Evolutionary conservation across 1,140 invertebrate species (phyloP), one percentile per base, ranked within the genome.

Genomic region (Brachionus calyciflorus): DNA sequence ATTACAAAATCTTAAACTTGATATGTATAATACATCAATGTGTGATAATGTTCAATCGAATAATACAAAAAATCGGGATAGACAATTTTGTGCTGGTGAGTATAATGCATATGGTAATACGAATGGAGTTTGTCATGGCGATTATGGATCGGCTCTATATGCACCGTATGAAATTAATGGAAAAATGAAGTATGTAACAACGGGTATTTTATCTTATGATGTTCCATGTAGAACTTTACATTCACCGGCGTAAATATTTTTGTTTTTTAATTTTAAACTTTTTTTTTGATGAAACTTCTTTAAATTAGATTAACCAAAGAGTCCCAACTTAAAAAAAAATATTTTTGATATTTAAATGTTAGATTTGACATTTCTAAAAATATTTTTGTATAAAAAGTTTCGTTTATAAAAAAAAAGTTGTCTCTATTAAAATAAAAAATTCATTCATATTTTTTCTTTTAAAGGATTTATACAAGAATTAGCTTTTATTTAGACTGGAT

Each of bases 1-100:
- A 51, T 12, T 51, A 10, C 21, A 51, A 19, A 55, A 73, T 73
- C 17, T 26, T 12, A 30, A 21, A 33, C 2, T 73, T 30, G 21
- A 73, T 17, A 14, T 49, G n/a, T 73, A 51, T 55, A 73, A 73
- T 24, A 37, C 44, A n/a, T 73, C 69, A 73, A 73, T 73, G 69
- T 73, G 69, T 40, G 12, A 30, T 40, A 41, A 40, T 14, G 51
- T 73, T 33, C 12, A n/a, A 28, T 19, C 44, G 14, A 30, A 51
- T 17, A 73, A 73, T 2, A 21, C 46, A 10, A 49, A 55, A 73
- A 55, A 73, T 55, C 51, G 69, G 69, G 19, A 73, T 21, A 37
- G 26, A n/a, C 69, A 73, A 55, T 73, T 73, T 40, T 73, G 69
- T 49, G 69, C 21, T 14, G 69, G 69, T 33, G 69, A 73, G 30